Base-by-base conservation (phyloP, 2,797 vertebrate species). In the Pyrocephalus nanus region DNA sequence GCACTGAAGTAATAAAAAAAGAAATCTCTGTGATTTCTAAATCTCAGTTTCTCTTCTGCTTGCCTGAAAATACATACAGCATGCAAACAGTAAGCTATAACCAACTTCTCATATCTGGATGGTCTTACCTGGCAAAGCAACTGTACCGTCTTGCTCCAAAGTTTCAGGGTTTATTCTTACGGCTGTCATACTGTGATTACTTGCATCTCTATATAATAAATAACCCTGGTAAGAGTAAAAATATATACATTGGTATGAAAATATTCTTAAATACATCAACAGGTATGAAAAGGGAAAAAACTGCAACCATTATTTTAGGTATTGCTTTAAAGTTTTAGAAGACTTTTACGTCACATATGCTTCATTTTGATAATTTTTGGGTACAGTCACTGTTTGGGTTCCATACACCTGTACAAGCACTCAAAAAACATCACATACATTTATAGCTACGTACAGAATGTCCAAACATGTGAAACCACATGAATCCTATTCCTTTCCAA, bases 161-260 rank as follows among this genome's bases (percentile, higher is more conserved):
- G 99, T 99, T 97, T 99, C 99, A 67, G 99, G 99, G 97, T 99
- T 99, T 98, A 99, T 99, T 98, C 99, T 99, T 97, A 99, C 86
- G 84, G 99, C 99, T 55, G 99, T 98, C 98, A 99, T 98, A 95
- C 98, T 98, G 97, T 99, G 99, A 97, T 98, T 99, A 98, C 98
- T 99, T 36, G 97, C 97, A 97, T 99, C 99, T 97, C 98, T 99
- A 97, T 99, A 99, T 86, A 99, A 98, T 97, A 99, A 98, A 97
- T 97, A 99, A 86, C 99, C 99, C 99, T 99, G 90, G 61, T 43
- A 96, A 91, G 11, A 86, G 29, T 32, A 92, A 90, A 16, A 71
- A 66, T 14, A 87, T 2, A 73, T 1, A 60, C 6, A 79, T 32
- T 17, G 25, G 15, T 40, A 87, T 34, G 16, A 80, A 94, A 88